Base-by-base conservation (phyloP, 2,797 vertebrate genomes). In the Synaphobranchus kaupii region DNA sequence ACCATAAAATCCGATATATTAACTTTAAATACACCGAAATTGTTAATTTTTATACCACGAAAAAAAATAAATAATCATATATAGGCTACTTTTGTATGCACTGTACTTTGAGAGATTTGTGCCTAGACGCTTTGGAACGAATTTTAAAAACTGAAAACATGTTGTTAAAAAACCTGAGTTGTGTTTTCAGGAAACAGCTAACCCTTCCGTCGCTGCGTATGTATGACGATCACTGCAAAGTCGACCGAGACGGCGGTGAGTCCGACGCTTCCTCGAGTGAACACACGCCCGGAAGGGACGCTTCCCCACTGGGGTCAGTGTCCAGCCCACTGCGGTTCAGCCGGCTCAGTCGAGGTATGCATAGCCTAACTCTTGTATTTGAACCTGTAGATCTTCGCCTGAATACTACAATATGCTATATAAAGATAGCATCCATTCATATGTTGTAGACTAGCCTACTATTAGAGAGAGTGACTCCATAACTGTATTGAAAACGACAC, bases 231-330 rank as follows among this genome's bases (percentile, higher is more conserved):
- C 97, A 96, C 90, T 95, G 95, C 93, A 97, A 97, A 89, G 94
- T 90, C 0, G 97, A 98, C 63, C 93, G 94, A 52, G 97, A 99
- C 39, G 96, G 96, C 66, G 97, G 92, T 0, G 98, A 99, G 54
- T 99, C 98, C 0, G 98, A 99, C 15, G 96, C 97, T 86, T 99
- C 98, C 0, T 97, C 97, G 0, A 97, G 96, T 91, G 98, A 98
- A 63, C 96, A 95, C 71, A 94, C 95, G 56, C 90, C 95, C 0
- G 94, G 94, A 25, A 96, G 96, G 0, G 97, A 98, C 12, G 91
- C 94, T 0, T 94, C 97, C 3, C 97, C 97, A 22, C 87, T 92
- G 85, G 95, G 95, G 0, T 87, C 95, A n/a, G 93, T 94, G 25
- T 95, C 95, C 89, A 98, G 97, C 88, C 97, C 97, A 4, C 92